A percentile compares a stretch with the other conserved stretches of the same genome.
Evolutionary conservation across 2,113 vertebrate genomes (phyloP).

Genomic region (Corvus hawaiiensis): DNA sequence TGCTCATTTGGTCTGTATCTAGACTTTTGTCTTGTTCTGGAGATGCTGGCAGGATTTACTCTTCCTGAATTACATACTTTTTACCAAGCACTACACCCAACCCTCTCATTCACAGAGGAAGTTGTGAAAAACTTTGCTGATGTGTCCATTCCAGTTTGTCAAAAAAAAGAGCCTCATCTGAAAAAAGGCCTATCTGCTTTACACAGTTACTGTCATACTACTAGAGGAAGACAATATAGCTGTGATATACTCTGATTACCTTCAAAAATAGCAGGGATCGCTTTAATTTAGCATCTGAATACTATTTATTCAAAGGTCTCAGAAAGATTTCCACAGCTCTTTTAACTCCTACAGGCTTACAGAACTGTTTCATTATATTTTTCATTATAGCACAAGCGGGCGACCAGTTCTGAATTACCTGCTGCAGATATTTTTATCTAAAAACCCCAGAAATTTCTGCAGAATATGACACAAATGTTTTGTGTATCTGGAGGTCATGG

Average conservation of each 20-base stretch:
- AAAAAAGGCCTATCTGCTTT: not conserved
- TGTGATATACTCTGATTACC: not conserved
- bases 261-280: not conserved
- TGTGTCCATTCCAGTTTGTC: not conserved
- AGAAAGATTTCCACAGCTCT: not conserved
- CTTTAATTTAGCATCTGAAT: not conserved
- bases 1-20: not conserved
- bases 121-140: not conserved
- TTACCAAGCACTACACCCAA: not conserved
- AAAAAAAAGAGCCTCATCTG: not conserved
- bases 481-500: not conserved
- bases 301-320: not conserved
- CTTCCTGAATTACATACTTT: not conserved
- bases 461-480: not conserved
- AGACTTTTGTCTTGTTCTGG: not conserved
- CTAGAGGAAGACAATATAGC: not conserved
- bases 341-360: not conserved
- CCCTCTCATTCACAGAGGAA: not conserved
- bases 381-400: not conserved
- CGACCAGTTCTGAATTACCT: not conserved
- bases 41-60: not conserved
- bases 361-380: not conserved
- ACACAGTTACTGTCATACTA: not conserved
- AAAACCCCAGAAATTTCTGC: not conserved
- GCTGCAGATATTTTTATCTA: not conserved